Evolutionary conservation across 1,140 invertebrate species (phyloP), one percentile per base, ranked within the genome.

Genomic region (Drosophila malerkotliana): DNA sequence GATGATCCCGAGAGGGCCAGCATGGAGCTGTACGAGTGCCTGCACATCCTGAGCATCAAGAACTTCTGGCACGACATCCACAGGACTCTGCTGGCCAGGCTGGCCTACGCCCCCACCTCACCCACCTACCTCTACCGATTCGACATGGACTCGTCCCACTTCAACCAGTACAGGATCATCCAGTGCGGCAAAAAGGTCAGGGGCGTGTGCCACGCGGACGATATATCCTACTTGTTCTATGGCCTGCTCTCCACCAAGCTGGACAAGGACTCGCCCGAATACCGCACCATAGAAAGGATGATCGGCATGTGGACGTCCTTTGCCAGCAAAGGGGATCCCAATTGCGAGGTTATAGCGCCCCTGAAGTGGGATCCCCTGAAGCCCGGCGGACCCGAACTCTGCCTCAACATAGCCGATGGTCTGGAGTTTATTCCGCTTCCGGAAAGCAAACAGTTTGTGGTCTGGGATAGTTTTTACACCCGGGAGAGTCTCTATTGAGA

Each of bases 221-320:
- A 95, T 59, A 37, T 95, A 1, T 94, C 93, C 56, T 95, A 95
- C 79, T 68, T 95, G 48, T 95, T 95, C 76, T 91, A 93, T 54
- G 92, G 90, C 24, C 45, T 79, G 21, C 75, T 93, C 12, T 92
- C 92, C 15, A 67, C 68, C 9, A 92, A 92, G 57, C 56, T 91
- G 79, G 82, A 92, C 34, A 72, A 58, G 21, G 64, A 72, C 8
- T 53, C 89, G 0, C 60, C 63, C 0, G 91, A 90, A 34, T 92
- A 92, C 37, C 76, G 68, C 39, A 81, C 91, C 9, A 93, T 93
- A 30, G 74, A 85, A 51, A 78, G 80, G 0, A 30, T 91, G 51
- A 53, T 85, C 9, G 77, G 90, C 84, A 90, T 93, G 77, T 92
- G 92, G 91, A 92, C 90, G 0, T 67, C 91, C 0, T 93, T 93